Base-by-base conservation (phyloP, 2,113 vertebrate genomes). In the Formicarius rufipectus region DNA sequence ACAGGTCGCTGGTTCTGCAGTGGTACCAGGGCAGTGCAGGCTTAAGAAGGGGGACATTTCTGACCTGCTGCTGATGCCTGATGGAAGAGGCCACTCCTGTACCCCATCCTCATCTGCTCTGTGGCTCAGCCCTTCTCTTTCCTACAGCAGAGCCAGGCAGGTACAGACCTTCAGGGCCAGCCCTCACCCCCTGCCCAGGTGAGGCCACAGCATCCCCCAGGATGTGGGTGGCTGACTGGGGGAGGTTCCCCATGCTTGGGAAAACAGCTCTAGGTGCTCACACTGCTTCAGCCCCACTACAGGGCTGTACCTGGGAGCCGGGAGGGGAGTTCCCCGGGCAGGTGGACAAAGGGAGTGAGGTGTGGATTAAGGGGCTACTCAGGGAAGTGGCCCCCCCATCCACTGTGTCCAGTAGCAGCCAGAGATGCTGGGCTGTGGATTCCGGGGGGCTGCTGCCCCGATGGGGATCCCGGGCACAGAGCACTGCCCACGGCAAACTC, bases 41-140 rank as follows among this genome's bases (percentile, higher is more conserved):
- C 24, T 37, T 18, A 14, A 2, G 0, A 2, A 17, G 39, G 63
- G 42, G 2, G 6, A 68, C 4, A 0, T 45, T 27, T 69, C 33
- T 22, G 87, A 6, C 17, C 73, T 9, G 55, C 59, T 16, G 69
- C 42, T 9, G 1, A 0, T 21, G 37, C 8, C 6, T 18, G 12
- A 24, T 44, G 69, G 49, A 31, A 17, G 22, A 28, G 21, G 16
- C 18, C 31, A 28, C 14, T 27, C 6, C 64, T 22, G 35, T 3
- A 3, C 24, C 63, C 71, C 60, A 0, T 33, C 22, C 75, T 6
- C 15, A 8, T 12, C 50, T 23, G 17, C 58, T 2, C 35, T 5
- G 31, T 11, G 44, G 13, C 53, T 35, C 50, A 4, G 60, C 87
- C 73, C 37, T 75, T 22, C 5, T 4, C 20, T 10, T 47, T 14